Evolutionary conservation across 2,797 vertebrate genomes (phyloP), one percentile per base, ranked within the genome.

Genomic region (Saguinus oedipus): DNA sequence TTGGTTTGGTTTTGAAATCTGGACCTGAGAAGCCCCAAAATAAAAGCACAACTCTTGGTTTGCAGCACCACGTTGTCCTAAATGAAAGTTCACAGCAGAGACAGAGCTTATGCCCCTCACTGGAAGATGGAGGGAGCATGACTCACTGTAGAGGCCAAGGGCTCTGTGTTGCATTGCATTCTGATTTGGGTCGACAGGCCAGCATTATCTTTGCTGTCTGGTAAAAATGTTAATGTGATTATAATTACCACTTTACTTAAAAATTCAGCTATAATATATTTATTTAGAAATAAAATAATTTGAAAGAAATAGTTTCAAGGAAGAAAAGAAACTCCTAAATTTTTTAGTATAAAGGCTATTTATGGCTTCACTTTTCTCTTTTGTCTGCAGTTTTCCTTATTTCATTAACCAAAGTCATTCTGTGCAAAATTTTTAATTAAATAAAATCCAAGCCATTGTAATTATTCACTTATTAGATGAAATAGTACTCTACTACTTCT

Each of bases 261-360:
- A 96, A 96, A 91, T 33, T 27, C 39, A 90, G 80, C 61, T 48
- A 48, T 88, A 61, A 61, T 93, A 61, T 93, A 94, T 94, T 97
- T 96, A 96, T 95, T 96, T 97, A 92, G 85, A 86, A 96, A 97
- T 93, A 85, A 76, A 94, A 48, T 83, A 78, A 85, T 76, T 88
- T 42, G 46, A 78, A 70, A 80, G 93, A 95, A 97, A 89, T 78
- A 78, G 76, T 96, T 97, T 93, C 44, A 88, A 75, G 80, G 59
- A 74, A 90, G 76, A 39, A 85, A 81, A 42, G 27, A 44, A 90
- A 83, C 30, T 33, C 20, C 36, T 36, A 61, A 57, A 70, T 89
- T 93, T 78, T 72, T 87, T 50, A 94, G 30, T 74, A 30, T 42
- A 87, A 91, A 55, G 39, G 42, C 44, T 48, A 24, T 19, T 8